These are phyloP conservation scores for Eilema depressum DNA, from an alignment of 2,888 invertebrate species.

Conservation along the genomic window DNA sequence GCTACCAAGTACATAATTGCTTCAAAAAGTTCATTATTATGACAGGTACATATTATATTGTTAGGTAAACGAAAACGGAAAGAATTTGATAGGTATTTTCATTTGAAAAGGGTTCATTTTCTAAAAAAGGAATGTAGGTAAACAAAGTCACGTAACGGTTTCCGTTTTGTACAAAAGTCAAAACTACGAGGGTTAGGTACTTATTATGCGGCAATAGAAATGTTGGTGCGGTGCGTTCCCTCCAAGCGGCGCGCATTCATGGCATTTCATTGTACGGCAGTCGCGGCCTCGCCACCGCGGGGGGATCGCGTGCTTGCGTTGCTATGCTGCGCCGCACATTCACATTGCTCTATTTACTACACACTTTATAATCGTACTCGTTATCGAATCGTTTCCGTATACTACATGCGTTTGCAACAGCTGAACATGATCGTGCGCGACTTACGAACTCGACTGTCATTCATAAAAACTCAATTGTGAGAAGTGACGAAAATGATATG, in stretches of 20 bases:
- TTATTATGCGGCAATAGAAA: constrained; percentile 82
- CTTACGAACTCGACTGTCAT: constrained; percentile 68
- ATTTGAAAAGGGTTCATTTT: constrained; percentile 25
- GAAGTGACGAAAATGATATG: constrained; percentile 83
- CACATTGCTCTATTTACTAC: constrained; percentile 69
- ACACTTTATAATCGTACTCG: constrained; percentile 64
- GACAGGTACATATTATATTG: too few species aligned
- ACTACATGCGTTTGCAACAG: constrained; percentile 66
- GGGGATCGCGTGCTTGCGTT: constrained; percentile 72
- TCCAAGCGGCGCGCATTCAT: constrained; percentile 76
- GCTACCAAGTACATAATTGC: too few species aligned
- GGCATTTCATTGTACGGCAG: constrained; percentile 82
- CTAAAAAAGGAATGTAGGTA: constrained; percentile 66
- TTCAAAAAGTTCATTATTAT: too few species aligned
- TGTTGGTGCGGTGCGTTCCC: constrained; percentile 67
- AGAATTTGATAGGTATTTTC: not conserved
- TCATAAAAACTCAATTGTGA: constrained; percentile 71
- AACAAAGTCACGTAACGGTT: constrained; percentile 81
- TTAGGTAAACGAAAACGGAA: not conserved
- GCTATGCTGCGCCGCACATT: constrained; percentile 57
- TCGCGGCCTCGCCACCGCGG: constrained; percentile 80
- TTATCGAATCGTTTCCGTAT: constrained; percentile 69
- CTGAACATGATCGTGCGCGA: constrained; percentile 75
- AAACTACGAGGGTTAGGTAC: constrained; percentile 75
- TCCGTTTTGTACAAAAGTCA: constrained; percentile 76